Evolutionary conservation across 2,797 vertebrate genomes (phyloP), one percentile per base, ranked within the genome.

Genomic region (Natrix natrix): DNA sequence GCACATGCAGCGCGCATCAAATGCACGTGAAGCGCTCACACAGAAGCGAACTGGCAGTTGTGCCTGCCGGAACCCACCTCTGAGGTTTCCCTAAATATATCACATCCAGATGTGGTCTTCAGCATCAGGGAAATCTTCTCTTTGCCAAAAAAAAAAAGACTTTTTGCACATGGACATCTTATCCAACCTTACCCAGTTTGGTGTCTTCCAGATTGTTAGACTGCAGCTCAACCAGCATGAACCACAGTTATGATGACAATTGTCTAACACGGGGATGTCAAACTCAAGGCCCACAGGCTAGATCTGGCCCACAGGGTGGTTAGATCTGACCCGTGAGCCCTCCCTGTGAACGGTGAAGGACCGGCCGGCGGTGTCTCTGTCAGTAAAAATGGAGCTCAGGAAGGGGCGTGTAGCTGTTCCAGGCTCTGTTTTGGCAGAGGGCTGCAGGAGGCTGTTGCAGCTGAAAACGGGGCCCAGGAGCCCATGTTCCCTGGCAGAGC

Each of bases 301-400:
- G 17, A 59, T 22, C 57, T 5, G 5, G 17, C 57, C 17, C 1
- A 22, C 1, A 1, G 61, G 12, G 26, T 63, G 61, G 11, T n/a
- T 63, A 63, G 26, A 63, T 63, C 26, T n/a, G 7, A n/a, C 66
- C 32, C 0, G 0, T 8, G 2, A 13, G 66, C 2, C 1, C 10
- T 11, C 26, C 26, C 26, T n/a, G 59, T 12, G 26, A 63, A 63
- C 26, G 13, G 61, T 0, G 11, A 28, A 63, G 26, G 26, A n/a
- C 61, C 1, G 0, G 26, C 61, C 61, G 1, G 4, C 0, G 0
- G 61, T 28, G 11, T 26, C 26, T 63, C 61, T 63, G 61, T 4
- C 26, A n/a, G 61, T 12, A 2, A 63, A 63, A 63, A 63, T 2
- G 11, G 1, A n/a, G 4, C 61, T 63, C 11, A 1, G 4, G 11